Conservation (phyloP, 2,797 vertebrate species). For the Pagetopsis macropterus region DNA sequence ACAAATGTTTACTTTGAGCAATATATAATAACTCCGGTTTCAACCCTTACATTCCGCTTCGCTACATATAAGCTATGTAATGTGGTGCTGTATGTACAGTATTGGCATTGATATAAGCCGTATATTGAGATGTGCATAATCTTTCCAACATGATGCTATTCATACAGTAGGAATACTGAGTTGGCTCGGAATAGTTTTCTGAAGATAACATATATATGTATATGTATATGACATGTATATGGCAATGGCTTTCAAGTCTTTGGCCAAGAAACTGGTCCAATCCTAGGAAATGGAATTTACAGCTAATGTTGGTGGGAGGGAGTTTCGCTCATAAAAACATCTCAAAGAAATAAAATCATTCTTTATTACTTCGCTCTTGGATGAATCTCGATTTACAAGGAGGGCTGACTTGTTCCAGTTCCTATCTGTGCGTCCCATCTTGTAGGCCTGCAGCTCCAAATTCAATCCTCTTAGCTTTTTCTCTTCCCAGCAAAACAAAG, state of each 20-base stretch:
- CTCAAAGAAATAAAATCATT: constrained; percentile 16
- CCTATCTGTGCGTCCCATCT: constrained; percentile 57
- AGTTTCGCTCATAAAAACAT: constrained; percentile 4
- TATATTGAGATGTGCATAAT: background rate
- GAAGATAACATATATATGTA: background rate
- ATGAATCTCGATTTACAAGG: constrained; percentile 25
- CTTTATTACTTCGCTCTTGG: constrained; percentile 18
- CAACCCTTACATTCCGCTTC: background rate
- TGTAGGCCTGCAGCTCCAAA: constrained; percentile 53
- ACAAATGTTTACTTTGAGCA: background rate
- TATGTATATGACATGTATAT: too few species aligned
- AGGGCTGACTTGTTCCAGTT: constrained; percentile 27
- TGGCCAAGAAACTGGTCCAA: background rate
- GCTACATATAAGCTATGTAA: background rate
- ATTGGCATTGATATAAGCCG: background rate
- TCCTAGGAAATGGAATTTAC: background rate
- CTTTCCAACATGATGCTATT: background rate
- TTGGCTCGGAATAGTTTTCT: background rate
- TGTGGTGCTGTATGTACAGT: background rate
- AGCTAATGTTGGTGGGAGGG: background rate
- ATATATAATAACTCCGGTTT: background rate
- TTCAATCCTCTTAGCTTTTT: constrained; percentile 66
- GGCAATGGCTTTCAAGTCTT: background rate
- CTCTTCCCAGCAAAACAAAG: constrained; percentile 52
- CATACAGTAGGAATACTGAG: background rate